Percentiles rank a stretch among this genome's conserved stretches.
These are phyloP conservation scores for Schlechtendalia chinensis DNA, from an alignment of 1,140 invertebrate species.

Conservation along the genomic window DNA sequence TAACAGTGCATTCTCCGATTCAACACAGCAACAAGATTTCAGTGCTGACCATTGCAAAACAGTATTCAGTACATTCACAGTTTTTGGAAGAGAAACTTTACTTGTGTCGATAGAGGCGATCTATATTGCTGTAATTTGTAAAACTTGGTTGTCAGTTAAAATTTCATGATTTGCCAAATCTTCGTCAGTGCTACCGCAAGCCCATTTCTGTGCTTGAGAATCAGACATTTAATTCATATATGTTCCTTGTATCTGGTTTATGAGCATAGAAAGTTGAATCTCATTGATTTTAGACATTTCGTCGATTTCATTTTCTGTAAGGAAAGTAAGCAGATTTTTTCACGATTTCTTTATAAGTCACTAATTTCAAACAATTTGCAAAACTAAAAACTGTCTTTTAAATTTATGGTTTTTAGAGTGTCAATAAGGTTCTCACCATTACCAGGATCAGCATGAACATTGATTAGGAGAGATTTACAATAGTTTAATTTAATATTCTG, in stretches of 20 bases:
- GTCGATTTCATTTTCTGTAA: neutral
- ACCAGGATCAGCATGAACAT: neutral
- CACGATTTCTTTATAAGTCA: constrained; percentile 10
- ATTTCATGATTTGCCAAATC: constrained; percentile 1
- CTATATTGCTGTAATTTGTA: neutral
- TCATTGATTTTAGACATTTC: neutral
- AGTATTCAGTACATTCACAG: constrained; percentile 14
- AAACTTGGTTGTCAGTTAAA: constrained; percentile 1
- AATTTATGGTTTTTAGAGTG: no score
- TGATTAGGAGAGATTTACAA: constrained; percentile 1
- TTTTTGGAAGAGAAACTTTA: constrained; percentile 10
- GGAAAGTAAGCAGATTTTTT: neutral
- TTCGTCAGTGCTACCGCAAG: no score
- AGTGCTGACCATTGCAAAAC: constrained; percentile 9
- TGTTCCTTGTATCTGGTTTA: no score
- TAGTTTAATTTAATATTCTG: constrained; percentile 19
- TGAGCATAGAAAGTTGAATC: no score
- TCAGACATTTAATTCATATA: neutral
- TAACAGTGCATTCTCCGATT: neutral
- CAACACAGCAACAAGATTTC: neutral
- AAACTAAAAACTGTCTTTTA: no score
- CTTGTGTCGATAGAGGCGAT: neutral
- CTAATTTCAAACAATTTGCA: no score
- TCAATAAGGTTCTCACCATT: neutral
- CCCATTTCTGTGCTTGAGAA: constrained; percentile 12